phyloP scores from a whole-genome alignment of 2,113 vertebrate genomes.

The Benitochromis conjunctus region DNA sequence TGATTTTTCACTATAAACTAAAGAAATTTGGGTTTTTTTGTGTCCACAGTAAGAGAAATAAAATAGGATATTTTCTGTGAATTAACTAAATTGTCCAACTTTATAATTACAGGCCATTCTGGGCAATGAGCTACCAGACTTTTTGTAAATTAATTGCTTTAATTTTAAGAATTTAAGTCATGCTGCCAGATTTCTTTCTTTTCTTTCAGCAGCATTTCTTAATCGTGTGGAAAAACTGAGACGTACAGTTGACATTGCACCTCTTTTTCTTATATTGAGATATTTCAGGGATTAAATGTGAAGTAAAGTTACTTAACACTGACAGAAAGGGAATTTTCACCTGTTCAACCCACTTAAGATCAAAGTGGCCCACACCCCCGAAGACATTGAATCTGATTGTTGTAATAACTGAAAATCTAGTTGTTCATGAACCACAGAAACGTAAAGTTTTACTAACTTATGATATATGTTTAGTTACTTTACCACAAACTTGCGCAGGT shows the following conservation, averaged over 20 bases:
- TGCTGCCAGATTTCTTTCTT: background rate
- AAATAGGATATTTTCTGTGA: background rate
- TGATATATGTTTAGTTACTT: background rate
- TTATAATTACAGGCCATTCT: background rate
- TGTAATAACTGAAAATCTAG: background rate
- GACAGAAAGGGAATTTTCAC: background rate
- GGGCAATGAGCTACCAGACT: background rate
- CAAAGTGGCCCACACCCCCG: background rate
- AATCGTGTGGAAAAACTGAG: fast-evolving
- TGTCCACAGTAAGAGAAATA: no score
- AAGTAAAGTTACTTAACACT: background rate
- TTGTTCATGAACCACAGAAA: background rate
- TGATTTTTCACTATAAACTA: background rate
- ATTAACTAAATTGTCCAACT: background rate
- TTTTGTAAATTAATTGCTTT: background rate
- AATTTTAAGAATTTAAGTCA: background rate
- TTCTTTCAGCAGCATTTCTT: background rate
- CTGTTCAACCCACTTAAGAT: background rate
- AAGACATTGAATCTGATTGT: background rate
- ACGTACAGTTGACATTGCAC: fast-evolving
- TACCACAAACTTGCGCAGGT: fast-evolving
- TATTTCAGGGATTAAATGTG: background rate
- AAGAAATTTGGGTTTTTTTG: no score
- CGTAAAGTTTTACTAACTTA: background rate
- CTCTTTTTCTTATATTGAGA: background rate